These are phyloP conservation scores for Phthorimaea operculella DNA, from an alignment of 1,140 invertebrate genomes.

Conservation along the genomic window DNA sequence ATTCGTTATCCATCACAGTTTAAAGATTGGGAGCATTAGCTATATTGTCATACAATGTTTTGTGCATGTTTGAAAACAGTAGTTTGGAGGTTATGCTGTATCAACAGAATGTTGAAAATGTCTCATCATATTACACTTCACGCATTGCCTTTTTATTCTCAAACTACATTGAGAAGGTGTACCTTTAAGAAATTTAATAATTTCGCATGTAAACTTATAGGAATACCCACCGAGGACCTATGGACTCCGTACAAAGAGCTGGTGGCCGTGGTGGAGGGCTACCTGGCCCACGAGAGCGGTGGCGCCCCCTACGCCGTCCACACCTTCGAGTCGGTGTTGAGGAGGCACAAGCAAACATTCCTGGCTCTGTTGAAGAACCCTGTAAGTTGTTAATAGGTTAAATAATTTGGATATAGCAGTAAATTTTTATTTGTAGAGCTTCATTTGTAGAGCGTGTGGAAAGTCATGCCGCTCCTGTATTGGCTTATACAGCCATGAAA, in stretches of 20 bases:
- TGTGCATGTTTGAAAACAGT: neutral
- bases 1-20: neutral
- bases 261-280: slow-evolving; percentile 76
- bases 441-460: too few species aligned
- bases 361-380: slow-evolving; percentile 88
- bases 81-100: neutral
- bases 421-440: too few species aligned
- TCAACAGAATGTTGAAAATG: neutral
- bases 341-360: slow-evolving; percentile 89
- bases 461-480: too few species aligned
- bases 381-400: slow-evolving; percentile 69
- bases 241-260: slow-evolving; percentile 91
- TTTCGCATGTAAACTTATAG: slow-evolving; percentile 21
- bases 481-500: too few species aligned
- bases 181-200: neutral
- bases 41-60: too few species aligned
- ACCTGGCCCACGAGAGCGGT: slow-evolving; percentile 73
- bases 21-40: too few species aligned
- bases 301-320: slow-evolving; percentile 73
- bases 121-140: neutral
- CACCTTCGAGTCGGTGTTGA: slow-evolving; percentile 81
- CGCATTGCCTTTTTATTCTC: neutral
- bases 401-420: too few species aligned
- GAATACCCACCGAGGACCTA: slow-evolving; percentile 75
- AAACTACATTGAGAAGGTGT: neutral